Evolutionary conservation across 2,888 invertebrate species (phyloP), one percentile per base, ranked within the genome.

Genomic region (Andricus quercusramuli): DNA sequence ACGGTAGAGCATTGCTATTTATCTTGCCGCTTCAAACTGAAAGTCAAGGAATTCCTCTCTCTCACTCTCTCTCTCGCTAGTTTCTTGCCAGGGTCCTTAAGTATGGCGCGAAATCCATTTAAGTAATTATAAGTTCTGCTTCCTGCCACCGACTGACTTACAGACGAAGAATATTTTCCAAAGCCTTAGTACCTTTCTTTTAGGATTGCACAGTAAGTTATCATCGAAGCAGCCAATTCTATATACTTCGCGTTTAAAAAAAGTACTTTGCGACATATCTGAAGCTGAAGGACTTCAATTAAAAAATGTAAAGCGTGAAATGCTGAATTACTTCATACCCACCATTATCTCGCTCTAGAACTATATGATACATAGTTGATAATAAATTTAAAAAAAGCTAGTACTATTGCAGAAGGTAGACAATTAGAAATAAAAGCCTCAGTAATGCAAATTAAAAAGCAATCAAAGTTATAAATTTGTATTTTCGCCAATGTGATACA

Each of bases 21-120:
- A 32, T 56, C 32, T 74, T 13, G n/a, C 29, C 74, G 74, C n/a
- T 29, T 74, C 13, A 32, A 56, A 74, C 56, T 74, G 74, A 56
- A 74, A 74, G 74, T 74, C 74, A 74, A 74, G 51, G 74, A 74
- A 74, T 74, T 56, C 37, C 74, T 56, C 51, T 56, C 74, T 56
- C 20, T 56, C 47, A 25, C 51, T 22, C 74, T 70, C 67, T 13
- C 66, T 56, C 56, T 59, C 59, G 59, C 11, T 59, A 22, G n/a
- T 51, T 51, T 70, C 29, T 29, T 51, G 22, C 5, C 44, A 47
- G 68, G 17, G 70, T 70, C 51, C 29, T 70, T 70, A 70, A 70
- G 44, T 20, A 74, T 51, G n/a, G 47, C n/a, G 74, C 74, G 47
- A 56, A 74, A 74, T 51, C 20, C 51, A 74, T 56, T 56, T 56